These are phyloP conservation scores for Aspidoscelis tigris DNA, from an alignment of 2,113 vertebrate genomes.

Conservation along the genomic window DNA sequence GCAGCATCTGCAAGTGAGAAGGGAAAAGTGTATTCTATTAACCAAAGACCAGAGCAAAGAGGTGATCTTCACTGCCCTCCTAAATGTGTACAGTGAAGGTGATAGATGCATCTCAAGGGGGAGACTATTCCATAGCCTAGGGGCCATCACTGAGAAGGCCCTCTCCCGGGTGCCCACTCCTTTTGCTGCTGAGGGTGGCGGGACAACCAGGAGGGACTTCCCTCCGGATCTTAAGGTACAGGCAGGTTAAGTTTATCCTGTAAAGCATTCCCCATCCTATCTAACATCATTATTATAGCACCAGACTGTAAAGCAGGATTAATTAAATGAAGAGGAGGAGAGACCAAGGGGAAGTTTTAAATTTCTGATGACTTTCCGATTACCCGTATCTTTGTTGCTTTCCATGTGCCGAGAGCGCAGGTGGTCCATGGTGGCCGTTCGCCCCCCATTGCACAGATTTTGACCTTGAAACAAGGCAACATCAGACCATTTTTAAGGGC, in stretches of 20 bases:
- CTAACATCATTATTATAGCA: conserved; percentile 44
- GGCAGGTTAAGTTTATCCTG: conserved; percentile 37
- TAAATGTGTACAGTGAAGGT: too few species aligned
- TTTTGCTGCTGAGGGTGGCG: too few species aligned
- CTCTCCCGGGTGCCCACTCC: too few species aligned
- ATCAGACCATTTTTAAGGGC: conserved; percentile 32
- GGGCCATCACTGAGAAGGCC: too few species aligned
- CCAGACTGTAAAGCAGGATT: conserved; percentile 47
- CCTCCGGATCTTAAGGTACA: too few species aligned
- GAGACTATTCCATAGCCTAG: too few species aligned
- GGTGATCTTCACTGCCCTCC: too few species aligned
- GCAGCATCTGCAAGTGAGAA: too few species aligned
- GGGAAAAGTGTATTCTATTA: too few species aligned
- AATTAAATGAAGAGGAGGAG: conserved; percentile 58
- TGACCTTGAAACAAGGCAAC: conserved; percentile 51
- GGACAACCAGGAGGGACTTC: too few species aligned
- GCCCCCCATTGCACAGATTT: neutral
- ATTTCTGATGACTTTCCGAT: conserved; percentile 36
- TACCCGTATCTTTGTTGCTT: conserved; percentile 37
- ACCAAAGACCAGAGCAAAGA: too few species aligned
- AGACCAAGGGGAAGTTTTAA: conserved; percentile 35
- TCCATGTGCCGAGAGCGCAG: neutral
- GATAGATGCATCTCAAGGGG: too few species aligned
- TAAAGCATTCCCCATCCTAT: conserved; percentile 48
- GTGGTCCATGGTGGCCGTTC: conserved; percentile 21